phyloP scores from a whole-genome alignment of 1,140 invertebrate species.

The Polypedilum vanderplanki region DNA sequence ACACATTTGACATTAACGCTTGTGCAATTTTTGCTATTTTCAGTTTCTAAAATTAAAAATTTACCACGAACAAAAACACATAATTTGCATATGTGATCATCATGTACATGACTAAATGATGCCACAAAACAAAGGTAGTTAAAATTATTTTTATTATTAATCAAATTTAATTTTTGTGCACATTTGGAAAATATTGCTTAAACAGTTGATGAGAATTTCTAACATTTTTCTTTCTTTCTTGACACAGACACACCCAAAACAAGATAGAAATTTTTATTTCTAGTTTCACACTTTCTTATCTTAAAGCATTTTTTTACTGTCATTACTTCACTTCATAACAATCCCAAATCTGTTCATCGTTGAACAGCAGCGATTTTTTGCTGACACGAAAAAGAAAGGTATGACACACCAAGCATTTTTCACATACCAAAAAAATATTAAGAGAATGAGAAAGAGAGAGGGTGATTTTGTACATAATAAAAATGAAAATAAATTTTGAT shows the following conservation, averaged over 20 bases:
- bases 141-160: constrained; percentile 17
- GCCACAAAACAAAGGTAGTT: constrained; percentile 17
- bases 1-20: neutral
- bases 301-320: neutral
- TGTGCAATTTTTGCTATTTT: neutral
- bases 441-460: neutral
- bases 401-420: constrained; percentile 12
- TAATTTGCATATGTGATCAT: constrained; percentile 19
- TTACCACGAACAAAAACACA: neutral
- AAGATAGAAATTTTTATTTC: neutral
- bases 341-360: neutral
- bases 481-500: constrained; percentile 8
- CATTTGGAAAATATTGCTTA: neutral
- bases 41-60: too few relatives aligned
- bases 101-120: constrained; percentile 18
- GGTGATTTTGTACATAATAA: constrained; percentile 13
- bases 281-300: neutral
- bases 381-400: neutral
- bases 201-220: neutral
- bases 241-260: neutral
- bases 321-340: neutral
- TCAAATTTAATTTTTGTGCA: constrained; percentile 4
- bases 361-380: neutral
- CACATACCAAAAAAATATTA: neutral
- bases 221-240: neutral